Evolutionary conservation across 2,797 vertebrate genomes (phyloP).

Genomic region (Hipposideros larvatus): DNA sequence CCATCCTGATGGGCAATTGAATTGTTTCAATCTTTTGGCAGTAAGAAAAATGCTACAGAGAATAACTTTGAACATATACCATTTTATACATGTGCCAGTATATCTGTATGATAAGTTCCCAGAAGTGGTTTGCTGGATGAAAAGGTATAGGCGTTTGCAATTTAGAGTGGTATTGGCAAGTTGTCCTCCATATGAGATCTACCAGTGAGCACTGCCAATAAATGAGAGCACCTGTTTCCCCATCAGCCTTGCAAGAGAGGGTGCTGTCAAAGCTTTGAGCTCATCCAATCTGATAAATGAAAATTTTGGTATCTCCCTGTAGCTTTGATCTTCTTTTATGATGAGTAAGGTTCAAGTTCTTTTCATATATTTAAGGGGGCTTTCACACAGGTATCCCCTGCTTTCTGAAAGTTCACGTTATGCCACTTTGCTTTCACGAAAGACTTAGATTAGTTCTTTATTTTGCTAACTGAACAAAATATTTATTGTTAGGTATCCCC

Average conservation of each 20-base stretch:
- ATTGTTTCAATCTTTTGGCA: not conserved
- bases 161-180: not conserved
- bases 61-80: not conserved
- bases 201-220: too few species aligned
- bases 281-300: not conserved
- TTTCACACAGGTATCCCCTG: not conserved
- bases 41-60: not conserved
- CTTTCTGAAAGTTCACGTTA: not conserved
- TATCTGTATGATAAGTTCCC: not conserved
- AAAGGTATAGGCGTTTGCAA: not conserved
- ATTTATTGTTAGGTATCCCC: not conserved
- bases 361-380: not conserved
- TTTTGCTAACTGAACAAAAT: not conserved
- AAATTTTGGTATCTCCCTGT: not conserved
- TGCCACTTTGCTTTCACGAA: not conserved
- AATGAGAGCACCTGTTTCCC: not conserved
- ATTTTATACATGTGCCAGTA: not conserved
- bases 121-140: not conserved
- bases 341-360: not conserved
- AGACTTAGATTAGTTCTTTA: not conserved
- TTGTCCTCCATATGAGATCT: not conserved
- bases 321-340: not conserved
- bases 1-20: not conserved
- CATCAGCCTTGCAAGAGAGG: not conserved
- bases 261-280: not conserved